Conservation (phyloP, 2,888 invertebrate species). For the Mythimna pallens region DNA sequence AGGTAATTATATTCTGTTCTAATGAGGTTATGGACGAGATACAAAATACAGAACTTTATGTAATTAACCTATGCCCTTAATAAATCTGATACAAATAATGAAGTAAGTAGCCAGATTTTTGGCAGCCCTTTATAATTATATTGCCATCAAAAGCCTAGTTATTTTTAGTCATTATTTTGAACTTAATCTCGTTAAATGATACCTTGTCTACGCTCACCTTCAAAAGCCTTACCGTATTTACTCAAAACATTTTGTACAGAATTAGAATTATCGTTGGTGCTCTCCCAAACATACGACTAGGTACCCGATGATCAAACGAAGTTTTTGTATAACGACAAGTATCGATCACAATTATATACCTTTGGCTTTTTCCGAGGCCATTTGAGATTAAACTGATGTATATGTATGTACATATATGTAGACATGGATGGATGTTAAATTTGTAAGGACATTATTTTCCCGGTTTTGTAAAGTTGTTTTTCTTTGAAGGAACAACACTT, state of each 20-base stretch:
- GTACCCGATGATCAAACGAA: constrained; percentile 33
- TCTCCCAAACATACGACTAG: neutral
- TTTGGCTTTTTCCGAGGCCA: constrained; percentile 14
- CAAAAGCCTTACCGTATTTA: neutral
- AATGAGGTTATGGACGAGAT: no score
- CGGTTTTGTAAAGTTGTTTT: neutral
- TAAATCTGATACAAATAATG: neutral
- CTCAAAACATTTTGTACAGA: neutral
- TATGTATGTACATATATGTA: neutral
- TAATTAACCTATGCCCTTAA: neutral
- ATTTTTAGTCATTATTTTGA: neutral
- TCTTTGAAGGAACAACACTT: no score
- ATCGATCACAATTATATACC: constrained; percentile 27
- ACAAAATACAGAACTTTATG: no score
- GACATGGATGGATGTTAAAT: neutral
- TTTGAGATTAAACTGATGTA: constrained; percentile 16
- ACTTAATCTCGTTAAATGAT: neutral
- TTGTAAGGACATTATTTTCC: constrained; percentile 6
- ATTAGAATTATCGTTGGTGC: constrained; percentile 2
- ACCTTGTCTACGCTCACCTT: constrained; percentile 2
- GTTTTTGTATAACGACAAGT: constrained; percentile 29
- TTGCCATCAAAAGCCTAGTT: neutral
- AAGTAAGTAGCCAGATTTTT: neutral
- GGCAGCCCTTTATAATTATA: neutral
- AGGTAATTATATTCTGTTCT: no score